Conservation (phyloP, 2,113 vertebrate genomes). For the Melanostigma gelatinosum region DNA sequence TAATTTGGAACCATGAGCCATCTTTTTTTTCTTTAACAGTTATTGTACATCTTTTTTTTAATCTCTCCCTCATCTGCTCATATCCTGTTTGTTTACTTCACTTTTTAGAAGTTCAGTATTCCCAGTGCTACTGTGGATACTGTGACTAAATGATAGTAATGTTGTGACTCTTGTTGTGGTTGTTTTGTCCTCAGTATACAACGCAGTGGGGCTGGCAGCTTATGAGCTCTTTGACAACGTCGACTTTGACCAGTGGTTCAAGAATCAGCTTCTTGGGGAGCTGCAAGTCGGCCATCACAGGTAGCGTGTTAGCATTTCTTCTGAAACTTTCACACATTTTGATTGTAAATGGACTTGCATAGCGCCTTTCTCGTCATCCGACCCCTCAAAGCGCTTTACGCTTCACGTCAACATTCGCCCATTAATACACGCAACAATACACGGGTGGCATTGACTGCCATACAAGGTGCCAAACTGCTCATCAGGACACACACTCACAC, state of each 20-base stretch:
- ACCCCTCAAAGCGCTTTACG: neutral
- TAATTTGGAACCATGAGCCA: neutral
- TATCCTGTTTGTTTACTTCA: neutral
- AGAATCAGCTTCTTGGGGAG: slow-evolving; percentile 94
- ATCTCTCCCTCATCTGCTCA: neutral
- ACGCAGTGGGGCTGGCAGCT: slow-evolving; percentile 95
- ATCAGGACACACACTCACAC: too few relatives aligned
- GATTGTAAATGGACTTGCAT: too few relatives aligned
- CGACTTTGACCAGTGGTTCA: slow-evolving; percentile 99
- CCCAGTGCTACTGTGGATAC: neutral
- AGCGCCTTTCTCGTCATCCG: too few relatives aligned
- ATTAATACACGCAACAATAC: neutral
- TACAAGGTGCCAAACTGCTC: neutral
- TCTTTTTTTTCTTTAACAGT: neutral
- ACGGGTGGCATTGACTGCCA: neutral
- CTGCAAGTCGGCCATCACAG: slow-evolving; percentile 94
- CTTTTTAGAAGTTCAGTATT: neutral
- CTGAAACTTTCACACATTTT: neutral
- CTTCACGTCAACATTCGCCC: neutral
- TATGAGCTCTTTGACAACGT: slow-evolving; percentile 98
- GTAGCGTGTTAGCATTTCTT: slow-evolving; percentile 69
- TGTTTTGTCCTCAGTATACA: slow-evolving; percentile 88
- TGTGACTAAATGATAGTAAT: neutral
- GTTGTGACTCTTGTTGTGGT: neutral
- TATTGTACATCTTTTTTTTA: neutral